phyloP scores from a whole-genome alignment of 1,140 invertebrate genomes.

The Pseudomyrmex pallidus region DNA sequence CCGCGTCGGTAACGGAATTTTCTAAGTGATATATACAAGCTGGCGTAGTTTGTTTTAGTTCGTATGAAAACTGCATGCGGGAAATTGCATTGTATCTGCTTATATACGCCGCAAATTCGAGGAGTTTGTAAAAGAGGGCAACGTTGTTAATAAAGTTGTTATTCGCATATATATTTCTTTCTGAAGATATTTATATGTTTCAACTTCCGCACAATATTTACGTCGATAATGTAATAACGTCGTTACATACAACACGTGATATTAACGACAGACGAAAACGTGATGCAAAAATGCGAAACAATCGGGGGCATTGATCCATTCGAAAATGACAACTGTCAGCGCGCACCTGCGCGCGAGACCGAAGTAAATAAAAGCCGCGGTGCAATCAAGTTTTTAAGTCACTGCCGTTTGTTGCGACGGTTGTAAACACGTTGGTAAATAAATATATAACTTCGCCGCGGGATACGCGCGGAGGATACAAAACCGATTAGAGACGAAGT shows the following conservation, averaged over 20 bases:
- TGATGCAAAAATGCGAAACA: neutral
- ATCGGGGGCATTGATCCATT: constrained; percentile 48
- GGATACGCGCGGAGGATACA: neutral
- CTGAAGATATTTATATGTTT: no score
- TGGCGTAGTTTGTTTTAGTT: no score
- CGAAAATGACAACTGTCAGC: constrained; percentile 52
- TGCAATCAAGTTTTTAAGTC: constrained; percentile 62
- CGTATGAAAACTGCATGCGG: no score
- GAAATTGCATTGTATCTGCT: neutral
- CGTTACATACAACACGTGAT: neutral
- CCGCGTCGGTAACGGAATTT: constrained; percentile 1
- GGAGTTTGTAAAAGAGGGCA: no score
- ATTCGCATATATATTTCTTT: no score
- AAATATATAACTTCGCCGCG: neutral
- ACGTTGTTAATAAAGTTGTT: no score
- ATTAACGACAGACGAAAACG: neutral
- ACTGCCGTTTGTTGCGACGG: neutral
- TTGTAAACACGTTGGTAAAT: constrained; percentile 32
- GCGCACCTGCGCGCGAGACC: constrained; percentile 3
- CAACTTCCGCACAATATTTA: no score
- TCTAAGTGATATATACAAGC: neutral
- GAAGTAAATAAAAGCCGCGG: constrained; percentile 37
- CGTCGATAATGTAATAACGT: no score
- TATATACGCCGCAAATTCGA: neutral
- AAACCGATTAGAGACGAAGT: constrained; percentile 31